Base-by-base conservation (phyloP, 2,113 vertebrate species). In the Oryzias woworae region DNA sequence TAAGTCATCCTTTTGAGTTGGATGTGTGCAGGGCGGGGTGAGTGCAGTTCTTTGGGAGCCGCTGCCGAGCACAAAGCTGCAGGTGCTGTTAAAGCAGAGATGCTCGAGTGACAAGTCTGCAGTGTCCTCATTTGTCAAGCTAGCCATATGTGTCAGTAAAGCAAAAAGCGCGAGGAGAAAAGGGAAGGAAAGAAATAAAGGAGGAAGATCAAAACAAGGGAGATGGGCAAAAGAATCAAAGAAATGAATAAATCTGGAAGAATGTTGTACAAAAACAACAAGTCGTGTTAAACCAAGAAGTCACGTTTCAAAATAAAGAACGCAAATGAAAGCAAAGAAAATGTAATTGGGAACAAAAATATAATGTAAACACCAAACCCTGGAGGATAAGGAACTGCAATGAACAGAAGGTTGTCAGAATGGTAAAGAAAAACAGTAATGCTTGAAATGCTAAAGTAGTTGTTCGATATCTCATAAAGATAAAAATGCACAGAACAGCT, bases 1-100 rank as follows among this genome's bases (percentile, higher is more conserved):
- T 90, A 93, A 91, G 87, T 91, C 82, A 83, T 77, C 59, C 69
- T 82, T 66, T 67, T 45, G n/a, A 60, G 55, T 41, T 60, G 54
- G 61, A 47, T 61, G 62, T 55, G 58, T 66, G 43, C 3, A 8
- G 62, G 54, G 23, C 54, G 66, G 70, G 57, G 71, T 71, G 61
- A 65, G 63, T 51, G 75, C 73, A 59, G 70, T 44, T 82, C 47
- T 62, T 4, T 36, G 8, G 36, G 36, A 36, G 36, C 36, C 12
- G 4, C 53, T 45, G 50, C 44, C 36, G 62, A 12, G 20, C 22
- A 60, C 52, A 24, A 12, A 41, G 53, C 66, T 56, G 72, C 48
- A 7, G 62, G 53, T 31, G n/a, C 7, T 0, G 15, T 6, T 36
- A 12, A 41, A 18, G 43, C 36, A 18, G 16, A 75, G 59, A 53